Conservation (phyloP, 2,797 vertebrate genomes). For the Rhynchonycteris naso region DNA sequence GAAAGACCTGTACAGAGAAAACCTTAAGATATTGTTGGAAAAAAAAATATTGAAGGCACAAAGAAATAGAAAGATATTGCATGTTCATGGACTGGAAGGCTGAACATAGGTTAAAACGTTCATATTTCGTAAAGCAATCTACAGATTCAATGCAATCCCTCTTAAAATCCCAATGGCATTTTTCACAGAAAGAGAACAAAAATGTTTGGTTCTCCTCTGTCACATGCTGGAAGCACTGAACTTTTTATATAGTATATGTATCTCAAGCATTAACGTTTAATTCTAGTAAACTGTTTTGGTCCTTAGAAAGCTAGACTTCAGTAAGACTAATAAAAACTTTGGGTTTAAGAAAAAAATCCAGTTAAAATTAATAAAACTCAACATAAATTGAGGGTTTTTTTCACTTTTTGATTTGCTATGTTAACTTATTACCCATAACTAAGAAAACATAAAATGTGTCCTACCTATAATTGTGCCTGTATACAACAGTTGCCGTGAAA, state of each 20-base stretch:
- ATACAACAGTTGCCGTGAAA: background rate
- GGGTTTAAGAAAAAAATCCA: background rate
- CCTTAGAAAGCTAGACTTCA: background rate
- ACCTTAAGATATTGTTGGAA: background rate
- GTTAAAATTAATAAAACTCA: conserved; percentile 2
- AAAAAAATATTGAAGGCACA: background rate
- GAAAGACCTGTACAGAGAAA: background rate
- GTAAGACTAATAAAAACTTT: background rate
- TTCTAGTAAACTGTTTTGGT: background rate
- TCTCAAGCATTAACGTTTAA: background rate
- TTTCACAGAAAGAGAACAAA: background rate
- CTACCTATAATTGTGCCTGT: background rate
- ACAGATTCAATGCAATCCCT: background rate
- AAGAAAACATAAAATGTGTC: background rate
- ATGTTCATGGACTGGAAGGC: too few species aligned
- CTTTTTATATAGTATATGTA: background rate
- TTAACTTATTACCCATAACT: background rate
- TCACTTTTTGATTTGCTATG: background rate
- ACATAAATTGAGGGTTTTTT: background rate
- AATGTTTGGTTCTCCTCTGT: background rate
- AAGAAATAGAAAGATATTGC: background rate
- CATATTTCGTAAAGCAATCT: background rate
- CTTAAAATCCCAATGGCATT: background rate
- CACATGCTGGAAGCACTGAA: background rate
- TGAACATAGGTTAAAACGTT: background rate